phyloP scores from a whole-genome alignment of 2,797 vertebrate genomes.

The Diceros bicornis region DNA sequence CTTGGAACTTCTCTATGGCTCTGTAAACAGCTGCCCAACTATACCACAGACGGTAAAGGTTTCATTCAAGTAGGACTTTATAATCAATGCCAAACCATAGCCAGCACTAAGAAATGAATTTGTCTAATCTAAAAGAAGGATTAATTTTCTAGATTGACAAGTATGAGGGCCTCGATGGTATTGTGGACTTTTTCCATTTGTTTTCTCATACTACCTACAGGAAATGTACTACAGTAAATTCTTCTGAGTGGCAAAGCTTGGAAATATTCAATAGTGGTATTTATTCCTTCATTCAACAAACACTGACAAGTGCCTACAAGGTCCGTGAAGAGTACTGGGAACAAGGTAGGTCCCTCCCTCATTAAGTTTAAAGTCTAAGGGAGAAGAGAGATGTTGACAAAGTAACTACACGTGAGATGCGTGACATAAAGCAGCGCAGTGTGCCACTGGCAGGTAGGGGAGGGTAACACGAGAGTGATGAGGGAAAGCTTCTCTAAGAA shows the following conservation, averaged over 20 bases:
- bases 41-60: not conserved
- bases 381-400: not conserved
- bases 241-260: slow-evolving; percentile 17
- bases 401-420: not conserved
- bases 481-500: not conserved
- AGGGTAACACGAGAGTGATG: no score
- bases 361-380: not conserved
- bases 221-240: slow-evolving; percentile 42
- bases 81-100: not conserved
- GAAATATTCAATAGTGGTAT: not conserved
- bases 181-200: not conserved
- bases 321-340: not conserved
- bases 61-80: not conserved
- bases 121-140: not conserved
- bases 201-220: slow-evolving; percentile 26
- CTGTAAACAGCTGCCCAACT: slow-evolving; percentile 7
- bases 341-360: not conserved
- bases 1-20: not conserved
- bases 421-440: not conserved
- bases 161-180: not conserved
- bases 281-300: slow-evolving; percentile 33
- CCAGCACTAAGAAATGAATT: slow-evolving; percentile 16
- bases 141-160: slow-evolving; percentile 19
- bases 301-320: not conserved
- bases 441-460: not conserved